phyloP scores from a whole-genome alignment of 2,113 vertebrate species.

The Rhea pennata region DNA sequence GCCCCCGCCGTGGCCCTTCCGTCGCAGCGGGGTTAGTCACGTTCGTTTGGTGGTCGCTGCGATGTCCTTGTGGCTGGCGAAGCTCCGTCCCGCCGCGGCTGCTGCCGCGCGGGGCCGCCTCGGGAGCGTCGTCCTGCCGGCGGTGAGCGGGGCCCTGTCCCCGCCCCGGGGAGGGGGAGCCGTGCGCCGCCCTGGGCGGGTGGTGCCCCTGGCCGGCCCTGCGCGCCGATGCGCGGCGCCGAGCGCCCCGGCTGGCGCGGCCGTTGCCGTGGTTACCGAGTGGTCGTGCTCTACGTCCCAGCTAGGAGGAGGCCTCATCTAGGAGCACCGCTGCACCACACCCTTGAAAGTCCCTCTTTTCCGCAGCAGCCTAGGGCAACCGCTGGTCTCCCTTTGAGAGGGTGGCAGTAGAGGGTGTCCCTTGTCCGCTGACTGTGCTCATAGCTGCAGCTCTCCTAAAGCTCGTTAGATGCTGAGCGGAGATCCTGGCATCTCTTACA shows the following conservation, averaged over 20 bases:
- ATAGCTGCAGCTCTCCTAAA: no score
- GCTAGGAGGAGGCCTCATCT: no score
- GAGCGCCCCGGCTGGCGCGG: no score
- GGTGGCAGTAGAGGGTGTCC: not conserved
- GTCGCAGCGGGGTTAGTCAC: not conserved
- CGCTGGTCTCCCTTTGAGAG: not conserved
- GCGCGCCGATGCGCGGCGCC: no score
- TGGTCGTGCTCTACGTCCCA: no score
- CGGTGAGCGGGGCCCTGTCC: conserved; percentile 38
- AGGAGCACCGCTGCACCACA: no score
- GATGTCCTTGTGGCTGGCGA: conserved; percentile 53
- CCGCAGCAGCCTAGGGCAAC: not conserved
- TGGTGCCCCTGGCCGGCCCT: not conserved
- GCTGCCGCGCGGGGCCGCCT: not conserved
- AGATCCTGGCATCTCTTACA: no score
- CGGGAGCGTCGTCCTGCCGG: not conserved
- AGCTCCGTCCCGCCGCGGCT: not conserved
- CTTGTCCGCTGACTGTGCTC: not conserved
- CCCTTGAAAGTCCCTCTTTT: not conserved
- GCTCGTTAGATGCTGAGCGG: no score
- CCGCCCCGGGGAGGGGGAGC: not conserved
- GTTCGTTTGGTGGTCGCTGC: not conserved
- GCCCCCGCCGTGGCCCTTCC: not conserved
- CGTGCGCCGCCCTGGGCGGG: not conserved
- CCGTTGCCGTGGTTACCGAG: no score